Evolutionary conservation across 1,140 invertebrate species (phyloP).

Genomic region (Drosophila bocki): DNA sequence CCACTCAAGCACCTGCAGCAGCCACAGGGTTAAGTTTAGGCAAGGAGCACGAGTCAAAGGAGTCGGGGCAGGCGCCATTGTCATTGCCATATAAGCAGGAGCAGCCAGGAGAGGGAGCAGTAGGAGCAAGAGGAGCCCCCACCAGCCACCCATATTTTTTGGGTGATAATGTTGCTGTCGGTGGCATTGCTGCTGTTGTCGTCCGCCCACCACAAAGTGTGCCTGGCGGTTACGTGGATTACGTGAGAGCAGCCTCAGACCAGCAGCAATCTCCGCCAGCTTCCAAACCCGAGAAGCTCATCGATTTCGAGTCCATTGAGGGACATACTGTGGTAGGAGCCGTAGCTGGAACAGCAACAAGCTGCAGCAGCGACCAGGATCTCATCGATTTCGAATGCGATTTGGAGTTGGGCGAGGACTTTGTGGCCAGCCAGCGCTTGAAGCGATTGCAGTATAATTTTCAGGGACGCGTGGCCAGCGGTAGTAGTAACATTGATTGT

Average conservation of each 20-base stretch:
- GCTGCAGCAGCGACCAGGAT: constrained; percentile 64
- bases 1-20: constrained; percentile 20
- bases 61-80: constrained; percentile 68
- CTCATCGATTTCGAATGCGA: constrained; percentile 76
- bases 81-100: constrained; percentile 63
- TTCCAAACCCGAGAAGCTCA: constrained; percentile 26
- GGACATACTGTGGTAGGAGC: constrained; percentile 5
- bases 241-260: constrained; percentile 55
- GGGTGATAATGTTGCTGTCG: constrained; percentile 49
- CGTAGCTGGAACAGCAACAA: constrained; percentile 47
- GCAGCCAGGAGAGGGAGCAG: constrained; percentile 8
- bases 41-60: constrained; percentile 22
- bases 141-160: constrained; percentile 9
- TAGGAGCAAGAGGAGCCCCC: background rate
- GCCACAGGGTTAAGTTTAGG: constrained; percentile 11
- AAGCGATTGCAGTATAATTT: constrained; percentile 81
- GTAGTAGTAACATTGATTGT: constrained; percentile 66
- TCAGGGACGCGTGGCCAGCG: constrained; percentile 75
- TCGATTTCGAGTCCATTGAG: constrained; percentile 53
- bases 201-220: constrained; percentile 40
- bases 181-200: constrained; percentile 45
- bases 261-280: constrained; percentile 17
- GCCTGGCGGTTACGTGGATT: constrained; percentile 73
- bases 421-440: constrained; percentile 78
- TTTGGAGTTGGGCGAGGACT: constrained; percentile 67